A percentile compares a stretch with the other conserved stretches of the same genome.
phyloP scores from a whole-genome alignment of 1,140 invertebrate species.

The Scaptomyza graminum region DNA sequence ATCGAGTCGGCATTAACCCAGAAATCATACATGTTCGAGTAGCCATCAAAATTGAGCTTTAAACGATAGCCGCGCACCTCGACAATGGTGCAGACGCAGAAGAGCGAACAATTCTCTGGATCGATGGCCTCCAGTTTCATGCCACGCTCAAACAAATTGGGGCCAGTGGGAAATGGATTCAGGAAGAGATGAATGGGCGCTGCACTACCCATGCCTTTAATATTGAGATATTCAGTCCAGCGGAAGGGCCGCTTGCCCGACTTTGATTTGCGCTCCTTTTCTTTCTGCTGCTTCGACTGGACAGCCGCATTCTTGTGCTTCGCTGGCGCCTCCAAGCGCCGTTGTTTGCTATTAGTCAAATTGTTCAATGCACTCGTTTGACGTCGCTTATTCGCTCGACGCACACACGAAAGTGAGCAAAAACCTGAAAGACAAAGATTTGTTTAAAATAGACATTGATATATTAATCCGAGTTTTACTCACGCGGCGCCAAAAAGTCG shows the following conservation, averaged over 20 bases:
- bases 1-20: conserved; percentile 96
- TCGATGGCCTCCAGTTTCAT: conserved; percentile 98
- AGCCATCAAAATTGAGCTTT: conserved; percentile 96
- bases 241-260: conserved; percentile 53
- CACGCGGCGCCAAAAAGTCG: conserved; percentile 90
- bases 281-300: background rate
- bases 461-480: conserved; percentile 28
- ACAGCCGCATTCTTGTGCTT: conserved; percentile 6
- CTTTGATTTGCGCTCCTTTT: conserved; percentile 2
- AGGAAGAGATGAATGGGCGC: conserved; percentile 92
- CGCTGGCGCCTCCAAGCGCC: conserved; percentile 27
- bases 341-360: conserved; percentile 37
- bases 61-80: conserved; percentile 93
- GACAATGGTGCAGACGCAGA: conserved; percentile 94
- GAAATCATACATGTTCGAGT: conserved; percentile 94
- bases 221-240: conserved; percentile 70
- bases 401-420: conserved; percentile 66
- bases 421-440: conserved; percentile 47
- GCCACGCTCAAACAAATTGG: conserved; percentile 91
- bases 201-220: conserved; percentile 45
- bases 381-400: conserved; percentile 59
- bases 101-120: conserved; percentile 94
- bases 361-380: conserved; percentile 7
- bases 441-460: background rate
- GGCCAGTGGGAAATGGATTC: conserved; percentile 89